phyloP scores from a whole-genome alignment of 2,113 vertebrate species.

The Rhea americana region DNA sequence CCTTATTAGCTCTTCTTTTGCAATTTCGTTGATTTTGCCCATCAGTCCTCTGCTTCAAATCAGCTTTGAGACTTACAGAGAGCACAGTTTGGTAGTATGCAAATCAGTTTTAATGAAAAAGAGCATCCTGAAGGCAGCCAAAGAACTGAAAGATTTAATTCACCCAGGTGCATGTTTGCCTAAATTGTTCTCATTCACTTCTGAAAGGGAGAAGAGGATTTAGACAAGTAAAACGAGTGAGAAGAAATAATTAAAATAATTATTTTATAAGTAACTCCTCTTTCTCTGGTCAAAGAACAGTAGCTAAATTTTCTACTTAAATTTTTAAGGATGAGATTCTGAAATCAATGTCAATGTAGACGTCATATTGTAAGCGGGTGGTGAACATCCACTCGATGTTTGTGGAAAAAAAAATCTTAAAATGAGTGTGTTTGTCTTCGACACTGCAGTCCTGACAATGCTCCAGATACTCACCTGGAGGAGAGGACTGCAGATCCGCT shows the following conservation, averaged over 20 bases:
- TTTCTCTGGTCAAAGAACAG: neutral
- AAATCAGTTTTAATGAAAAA: conserved; percentile 41
- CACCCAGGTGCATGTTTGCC: neutral
- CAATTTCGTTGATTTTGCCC: conserved; percentile 17
- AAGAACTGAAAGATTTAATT: conserved; percentile 17
- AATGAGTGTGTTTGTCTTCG: neutral
- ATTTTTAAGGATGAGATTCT: neutral
- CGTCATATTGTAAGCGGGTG: neutral
- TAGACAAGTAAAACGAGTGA: neutral
- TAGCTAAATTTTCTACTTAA: neutral
- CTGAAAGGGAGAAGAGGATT: neutral
- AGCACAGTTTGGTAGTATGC: neutral
- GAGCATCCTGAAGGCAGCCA: neutral
- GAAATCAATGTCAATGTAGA: neutral
- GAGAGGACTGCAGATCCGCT: neutral
- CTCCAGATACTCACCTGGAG: neutral
- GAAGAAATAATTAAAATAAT: neutral
- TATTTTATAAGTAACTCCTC: no score
- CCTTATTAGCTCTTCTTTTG: conserved; percentile 33
- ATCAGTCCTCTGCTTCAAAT: conserved; percentile 18
- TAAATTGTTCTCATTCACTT: neutral
- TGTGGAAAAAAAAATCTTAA: neutral
- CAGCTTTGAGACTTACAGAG: neutral
- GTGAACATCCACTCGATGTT: neutral
- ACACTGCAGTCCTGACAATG: neutral